A percentile compares a stretch with the other conserved stretches of the same genome.
Evolutionary conservation across 2,797 vertebrate genomes (phyloP).

Genomic region (Notoglanidium macrostoma): DNA sequence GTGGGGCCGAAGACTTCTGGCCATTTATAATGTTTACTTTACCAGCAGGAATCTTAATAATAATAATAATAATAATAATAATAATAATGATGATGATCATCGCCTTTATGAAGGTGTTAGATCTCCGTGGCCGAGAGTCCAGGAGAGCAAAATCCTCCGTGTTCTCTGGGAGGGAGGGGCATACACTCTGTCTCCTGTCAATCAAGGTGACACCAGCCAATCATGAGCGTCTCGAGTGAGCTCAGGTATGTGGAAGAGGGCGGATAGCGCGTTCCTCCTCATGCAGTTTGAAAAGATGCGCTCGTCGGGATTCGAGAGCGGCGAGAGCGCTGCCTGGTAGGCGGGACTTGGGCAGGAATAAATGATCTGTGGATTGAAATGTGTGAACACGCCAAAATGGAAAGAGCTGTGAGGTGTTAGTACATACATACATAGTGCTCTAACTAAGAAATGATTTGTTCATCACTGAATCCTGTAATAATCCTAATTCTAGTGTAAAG

Average conservation of each 20-base stretch:
- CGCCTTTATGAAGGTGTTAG: neutral
- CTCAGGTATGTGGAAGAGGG: neutral
- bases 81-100: neutral
- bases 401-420: too few relatives aligned
- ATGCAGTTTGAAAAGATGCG: neutral
- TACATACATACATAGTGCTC: too few relatives aligned
- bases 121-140: neutral
- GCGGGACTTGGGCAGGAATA: too few relatives aligned
- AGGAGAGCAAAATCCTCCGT: neutral
- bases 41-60: neutral
- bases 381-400: too few relatives aligned
- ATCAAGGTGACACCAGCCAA: neutral
- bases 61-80: neutral
- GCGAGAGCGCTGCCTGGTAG: too few relatives aligned
- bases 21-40: neutral
- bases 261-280: neutral
- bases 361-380: too few relatives aligned
- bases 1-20: neutral
- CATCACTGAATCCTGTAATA: neutral
- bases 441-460: neutral
- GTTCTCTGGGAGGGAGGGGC: neutral
- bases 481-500: neutral
- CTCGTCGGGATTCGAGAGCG: too few relatives aligned
- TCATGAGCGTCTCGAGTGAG: neutral
- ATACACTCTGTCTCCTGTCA: neutral